Evolutionary conservation across 2,797 vertebrate species (phyloP).

Genomic region (Anas capensis): DNA sequence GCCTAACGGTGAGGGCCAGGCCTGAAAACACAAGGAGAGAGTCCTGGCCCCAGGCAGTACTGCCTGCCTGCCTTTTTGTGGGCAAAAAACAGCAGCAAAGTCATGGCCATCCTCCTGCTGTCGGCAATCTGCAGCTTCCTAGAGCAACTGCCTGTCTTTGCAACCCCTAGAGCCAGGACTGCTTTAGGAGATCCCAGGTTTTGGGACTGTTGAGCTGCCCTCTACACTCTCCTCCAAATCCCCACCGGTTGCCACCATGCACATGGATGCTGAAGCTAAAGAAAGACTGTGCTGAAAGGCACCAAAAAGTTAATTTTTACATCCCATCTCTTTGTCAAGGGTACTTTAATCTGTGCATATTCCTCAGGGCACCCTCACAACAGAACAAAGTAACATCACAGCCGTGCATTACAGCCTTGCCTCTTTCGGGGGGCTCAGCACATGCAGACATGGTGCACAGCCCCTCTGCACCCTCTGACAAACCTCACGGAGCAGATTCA

Average conservation of each 20-base stretch:
- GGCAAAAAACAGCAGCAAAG: not conserved
- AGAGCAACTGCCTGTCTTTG: not conserved
- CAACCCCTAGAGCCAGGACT: not conserved
- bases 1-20: not conserved
- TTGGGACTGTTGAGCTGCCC: not conserved
- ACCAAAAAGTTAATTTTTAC: not conserved
- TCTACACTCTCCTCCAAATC: not conserved
- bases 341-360: not conserved
- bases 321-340: not conserved
- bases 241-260: not conserved
- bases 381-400: not conserved
- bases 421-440: not conserved
- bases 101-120: not conserved
- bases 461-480: not conserved
- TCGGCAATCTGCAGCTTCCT: not conserved
- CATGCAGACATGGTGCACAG: not conserved
- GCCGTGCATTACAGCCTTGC: rapidly evolving
- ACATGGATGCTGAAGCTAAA: not conserved
- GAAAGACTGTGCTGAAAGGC: not conserved
- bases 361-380: not conserved
- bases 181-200: not conserved
- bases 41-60: not conserved
- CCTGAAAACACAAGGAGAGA: not conserved
- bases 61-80: not conserved
- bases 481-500: not conserved